Evolutionary conservation across 2,797 vertebrate genomes (phyloP).

Genomic region (Rhodeus uyekii): DNA sequence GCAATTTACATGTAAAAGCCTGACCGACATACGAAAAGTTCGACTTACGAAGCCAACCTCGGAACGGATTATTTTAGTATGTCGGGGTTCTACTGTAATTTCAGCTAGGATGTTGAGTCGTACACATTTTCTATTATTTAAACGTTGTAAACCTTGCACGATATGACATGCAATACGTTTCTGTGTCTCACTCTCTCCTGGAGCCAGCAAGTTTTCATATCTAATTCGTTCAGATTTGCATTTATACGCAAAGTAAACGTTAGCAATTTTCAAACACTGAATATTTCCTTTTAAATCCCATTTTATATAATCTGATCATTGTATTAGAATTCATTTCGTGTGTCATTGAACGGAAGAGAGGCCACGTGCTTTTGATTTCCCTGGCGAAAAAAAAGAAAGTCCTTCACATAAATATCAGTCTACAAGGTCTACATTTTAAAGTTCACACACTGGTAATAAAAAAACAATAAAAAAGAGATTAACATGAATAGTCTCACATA

Average conservation of each 20-base stretch:
- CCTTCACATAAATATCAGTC: neutral
- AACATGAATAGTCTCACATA: neutral
- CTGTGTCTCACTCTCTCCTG: neutral
- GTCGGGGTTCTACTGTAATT: too few relatives aligned
- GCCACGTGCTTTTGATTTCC: neutral
- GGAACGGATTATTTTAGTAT: too few relatives aligned
- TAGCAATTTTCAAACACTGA: neutral
- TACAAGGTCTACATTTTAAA: neutral
- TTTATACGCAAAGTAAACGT: neutral
- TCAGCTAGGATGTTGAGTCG: neutral
- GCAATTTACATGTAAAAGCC: too few relatives aligned
- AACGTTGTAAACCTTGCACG: neutral
- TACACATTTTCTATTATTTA: neutral
- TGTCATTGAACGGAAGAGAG: neutral
- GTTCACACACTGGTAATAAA: neutral
- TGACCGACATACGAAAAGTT: too few relatives aligned
- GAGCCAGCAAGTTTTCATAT: neutral
- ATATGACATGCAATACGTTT: neutral
- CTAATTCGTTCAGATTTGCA: neutral
- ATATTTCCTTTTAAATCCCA: neutral
- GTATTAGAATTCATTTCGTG: neutral
- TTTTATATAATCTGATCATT: neutral
- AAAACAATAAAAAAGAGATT: too few relatives aligned
- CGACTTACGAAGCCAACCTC: too few relatives aligned
- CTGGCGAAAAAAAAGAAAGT: too few relatives aligned